Percentiles rank a stretch among this genome's conserved stretches.
Evolutionary conservation across 2,113 vertebrate species (phyloP).

Genomic region (Pangasianodon hypophthalmus): DNA sequence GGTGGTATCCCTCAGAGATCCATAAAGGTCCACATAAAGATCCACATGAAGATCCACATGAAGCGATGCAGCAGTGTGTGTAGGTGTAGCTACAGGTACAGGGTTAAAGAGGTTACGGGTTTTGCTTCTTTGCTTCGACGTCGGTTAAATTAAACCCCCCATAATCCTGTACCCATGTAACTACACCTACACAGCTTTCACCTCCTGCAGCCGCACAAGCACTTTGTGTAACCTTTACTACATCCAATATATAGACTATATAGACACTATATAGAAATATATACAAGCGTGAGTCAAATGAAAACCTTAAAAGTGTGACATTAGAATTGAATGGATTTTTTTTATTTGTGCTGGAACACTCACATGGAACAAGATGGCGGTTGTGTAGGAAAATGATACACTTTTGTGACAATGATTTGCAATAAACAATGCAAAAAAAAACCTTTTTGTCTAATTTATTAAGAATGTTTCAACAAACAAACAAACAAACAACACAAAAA

Average conservation of each 20-base stretch:
- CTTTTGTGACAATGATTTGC: background rate
- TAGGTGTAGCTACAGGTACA: slow-evolving; percentile 5
- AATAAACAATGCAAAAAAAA: background rate
- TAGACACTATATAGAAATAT: background rate
- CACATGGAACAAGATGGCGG: background rate
- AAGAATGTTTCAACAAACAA: background rate
- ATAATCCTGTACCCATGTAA: background rate
- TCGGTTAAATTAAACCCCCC: background rate
- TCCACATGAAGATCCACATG: background rate
- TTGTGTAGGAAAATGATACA: background rate
- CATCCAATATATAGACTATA: background rate
- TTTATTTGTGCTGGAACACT: background rate
- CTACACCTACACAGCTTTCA: background rate
- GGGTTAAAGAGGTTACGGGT: slow-evolving; percentile 2
- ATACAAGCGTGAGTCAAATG: background rate
- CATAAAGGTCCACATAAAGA: slow-evolving; percentile 41
- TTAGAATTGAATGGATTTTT: background rate
- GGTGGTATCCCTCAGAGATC: slow-evolving; percentile 47
- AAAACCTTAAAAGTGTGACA: background rate
- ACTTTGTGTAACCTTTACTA: background rate
- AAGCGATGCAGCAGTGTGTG: slow-evolving; percentile 45
- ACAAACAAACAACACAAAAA: background rate
- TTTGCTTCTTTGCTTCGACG: background rate
- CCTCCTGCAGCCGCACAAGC: background rate
- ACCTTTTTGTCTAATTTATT: background rate